Evolutionary conservation across 2,113 vertebrate genomes (phyloP).

Genomic region (Columba janthina): DNA sequence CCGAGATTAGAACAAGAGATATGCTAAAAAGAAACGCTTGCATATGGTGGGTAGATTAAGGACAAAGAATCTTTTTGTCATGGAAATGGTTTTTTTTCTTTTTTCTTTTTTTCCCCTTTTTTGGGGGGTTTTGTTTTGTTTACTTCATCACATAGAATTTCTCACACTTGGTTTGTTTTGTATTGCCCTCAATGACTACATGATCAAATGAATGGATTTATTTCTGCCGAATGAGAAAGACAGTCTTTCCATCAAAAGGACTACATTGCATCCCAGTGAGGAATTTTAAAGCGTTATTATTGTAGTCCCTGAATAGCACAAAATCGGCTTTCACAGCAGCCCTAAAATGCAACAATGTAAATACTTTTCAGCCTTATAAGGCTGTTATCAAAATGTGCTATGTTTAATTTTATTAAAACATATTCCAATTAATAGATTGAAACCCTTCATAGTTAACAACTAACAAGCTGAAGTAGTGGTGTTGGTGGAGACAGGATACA

Average conservation of each 20-base stretch:
- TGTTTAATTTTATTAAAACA: slow-evolving; percentile 72
- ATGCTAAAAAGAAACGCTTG: slow-evolving; percentile 86
- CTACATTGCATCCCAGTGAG: slow-evolving; percentile 86
- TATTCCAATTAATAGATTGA: slow-evolving; percentile 74
- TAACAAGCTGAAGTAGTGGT: slow-evolving; percentile 46
- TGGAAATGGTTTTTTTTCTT: slow-evolving; percentile 84
- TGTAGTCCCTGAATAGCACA: slow-evolving; percentile 81
- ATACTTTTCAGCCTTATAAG: slow-evolving; percentile 74
- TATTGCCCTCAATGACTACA: slow-evolving; percentile 90
- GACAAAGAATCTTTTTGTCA: slow-evolving; percentile 94
- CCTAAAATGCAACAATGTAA: slow-evolving; percentile 82
- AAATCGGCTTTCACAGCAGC: slow-evolving; percentile 82
- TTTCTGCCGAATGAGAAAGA: slow-evolving; percentile 89
- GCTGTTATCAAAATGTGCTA: slow-evolving; percentile 69
- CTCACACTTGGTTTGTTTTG: slow-evolving; percentile 96
- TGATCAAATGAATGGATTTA: slow-evolving; percentile 91
- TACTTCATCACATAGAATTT: slow-evolving; percentile 95
- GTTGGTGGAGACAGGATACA: slow-evolving; percentile 19
- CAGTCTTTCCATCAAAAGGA: slow-evolving; percentile 85
- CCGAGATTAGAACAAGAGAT: slow-evolving; percentile 82
- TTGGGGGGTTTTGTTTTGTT: slow-evolving; percentile 83
- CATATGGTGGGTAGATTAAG: slow-evolving; percentile 89
- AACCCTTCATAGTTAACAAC: slow-evolving; percentile 50
- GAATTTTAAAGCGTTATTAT: slow-evolving; percentile 85
- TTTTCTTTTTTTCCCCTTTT: background rate